Evolutionary conservation across 1,140 invertebrate genomes (phyloP).

Genomic region (Batillaria attramentaria): DNA sequence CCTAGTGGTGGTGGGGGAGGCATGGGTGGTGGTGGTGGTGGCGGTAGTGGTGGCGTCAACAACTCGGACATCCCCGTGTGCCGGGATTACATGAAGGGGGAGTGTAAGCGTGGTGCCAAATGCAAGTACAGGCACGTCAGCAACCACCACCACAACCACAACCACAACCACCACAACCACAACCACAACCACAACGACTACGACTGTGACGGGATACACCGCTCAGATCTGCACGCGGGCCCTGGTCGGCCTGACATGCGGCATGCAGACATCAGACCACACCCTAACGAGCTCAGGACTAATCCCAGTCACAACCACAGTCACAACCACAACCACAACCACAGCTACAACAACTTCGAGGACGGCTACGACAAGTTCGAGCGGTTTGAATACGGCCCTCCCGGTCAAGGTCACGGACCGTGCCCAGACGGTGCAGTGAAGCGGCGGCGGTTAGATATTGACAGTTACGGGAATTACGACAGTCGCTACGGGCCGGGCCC

Average conservation of each 20-base stretch:
- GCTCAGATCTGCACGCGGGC: background rate
- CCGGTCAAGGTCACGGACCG: slow-evolving; percentile 36
- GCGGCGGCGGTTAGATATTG: slow-evolving; percentile 51
- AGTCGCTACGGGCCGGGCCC: slow-evolving; percentile 19
- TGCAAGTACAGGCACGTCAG: slow-evolving; percentile 67
- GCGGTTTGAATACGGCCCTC: slow-evolving; percentile 50
- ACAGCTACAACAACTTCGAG: slow-evolving; percentile 35
- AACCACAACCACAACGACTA: slow-evolving; percentile 26
- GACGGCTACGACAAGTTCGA: slow-evolving; percentile 57
- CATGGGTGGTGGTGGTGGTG: slow-evolving; percentile 49
- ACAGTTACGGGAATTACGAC: slow-evolving; percentile 28
- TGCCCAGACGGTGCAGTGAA: slow-evolving; percentile 23
- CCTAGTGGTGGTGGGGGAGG: slow-evolving; percentile 53
- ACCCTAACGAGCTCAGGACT: slow-evolving; percentile 15
- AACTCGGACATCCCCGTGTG: slow-evolving; percentile 76
- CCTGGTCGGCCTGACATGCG: background rate
- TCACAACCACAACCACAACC: slow-evolving; percentile 21
- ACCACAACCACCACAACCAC: slow-evolving; percentile 24
- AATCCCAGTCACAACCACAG: slow-evolving; percentile 15
- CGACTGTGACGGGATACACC: slow-evolving; percentile 10
- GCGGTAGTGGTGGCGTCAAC: slow-evolving; percentile 50
- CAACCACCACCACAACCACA: slow-evolving; percentile 46
- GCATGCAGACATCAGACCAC: slow-evolving; percentile 12
- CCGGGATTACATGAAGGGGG: slow-evolving; percentile 84
- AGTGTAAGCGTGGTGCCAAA: slow-evolving; percentile 76